Evolutionary conservation across 2,113 vertebrate species (phyloP).

Genomic region (Laticauda laticaudata): DNA sequence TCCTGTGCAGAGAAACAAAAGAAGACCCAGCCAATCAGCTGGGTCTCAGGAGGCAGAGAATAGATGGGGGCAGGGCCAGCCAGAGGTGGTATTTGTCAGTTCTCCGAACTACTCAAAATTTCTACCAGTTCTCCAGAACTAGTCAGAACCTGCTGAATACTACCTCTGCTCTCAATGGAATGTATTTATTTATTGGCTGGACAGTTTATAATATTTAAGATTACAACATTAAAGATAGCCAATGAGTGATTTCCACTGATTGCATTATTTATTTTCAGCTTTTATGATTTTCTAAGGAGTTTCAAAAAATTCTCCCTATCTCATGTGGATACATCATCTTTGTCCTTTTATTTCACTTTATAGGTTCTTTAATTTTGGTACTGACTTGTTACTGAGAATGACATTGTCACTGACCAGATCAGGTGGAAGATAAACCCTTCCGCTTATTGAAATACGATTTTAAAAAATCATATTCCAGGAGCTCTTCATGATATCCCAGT

Average conservation of each 20-base stretch:
- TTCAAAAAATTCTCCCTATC: neutral
- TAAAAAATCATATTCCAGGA: neutral
- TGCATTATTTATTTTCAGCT: neutral
- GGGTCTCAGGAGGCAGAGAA: too few species aligned
- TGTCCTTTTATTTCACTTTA: neutral
- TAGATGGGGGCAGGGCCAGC: too few species aligned
- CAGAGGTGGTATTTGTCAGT: too few species aligned
- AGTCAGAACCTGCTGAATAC: too few species aligned
- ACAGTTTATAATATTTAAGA: neutral
- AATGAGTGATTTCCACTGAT: neutral
- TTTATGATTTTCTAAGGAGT: neutral
- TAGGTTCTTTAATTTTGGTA: neutral
- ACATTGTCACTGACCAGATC: neutral
- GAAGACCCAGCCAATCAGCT: too few species aligned
- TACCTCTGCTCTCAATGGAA: neutral
- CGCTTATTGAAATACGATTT: neutral
- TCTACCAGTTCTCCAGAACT: too few species aligned
- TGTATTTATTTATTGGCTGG: neutral
- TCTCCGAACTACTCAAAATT: too few species aligned
- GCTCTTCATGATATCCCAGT: neutral
- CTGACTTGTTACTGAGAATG: neutral
- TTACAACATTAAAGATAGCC: neutral
- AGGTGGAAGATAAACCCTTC: neutral
- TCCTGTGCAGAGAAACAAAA: too few species aligned
- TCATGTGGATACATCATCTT: neutral